phyloP scores from a whole-genome alignment of 2,797 vertebrate species.

The Tokudaia muenninki region DNA sequence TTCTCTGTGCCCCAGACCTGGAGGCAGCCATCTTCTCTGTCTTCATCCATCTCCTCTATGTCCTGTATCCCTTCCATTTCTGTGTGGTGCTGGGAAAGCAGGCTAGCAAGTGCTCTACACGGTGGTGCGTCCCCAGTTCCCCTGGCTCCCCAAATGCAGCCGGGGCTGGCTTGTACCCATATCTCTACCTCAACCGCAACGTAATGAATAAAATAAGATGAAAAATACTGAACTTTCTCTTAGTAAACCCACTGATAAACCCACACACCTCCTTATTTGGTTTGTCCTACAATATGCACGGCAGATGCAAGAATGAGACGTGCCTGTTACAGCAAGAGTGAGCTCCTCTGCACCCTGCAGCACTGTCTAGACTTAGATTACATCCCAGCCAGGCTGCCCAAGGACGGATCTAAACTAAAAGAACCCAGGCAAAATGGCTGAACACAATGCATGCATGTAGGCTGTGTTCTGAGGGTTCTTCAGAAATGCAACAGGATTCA shows the following conservation, averaged over 20 bases:
- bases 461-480: background rate
- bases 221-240: background rate
- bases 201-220: background rate
- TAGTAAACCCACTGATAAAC: conserved; percentile 53
- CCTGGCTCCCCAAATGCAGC: background rate
- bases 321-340: background rate
- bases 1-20: background rate
- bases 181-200: conserved; percentile 45
- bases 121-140: background rate
- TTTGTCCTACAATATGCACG: background rate
- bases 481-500: background rate
- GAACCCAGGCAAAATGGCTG: background rate
- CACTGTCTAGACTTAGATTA: background rate
- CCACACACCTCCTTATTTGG: background rate
- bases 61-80: background rate
- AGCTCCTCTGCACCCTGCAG: background rate
- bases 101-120: background rate
- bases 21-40: background rate
- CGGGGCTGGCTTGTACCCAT: background rate
- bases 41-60: background rate
- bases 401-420: background rate
- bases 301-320: background rate
- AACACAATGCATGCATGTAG: background rate
- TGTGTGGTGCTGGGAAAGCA: background rate
- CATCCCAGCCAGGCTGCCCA: background rate